Evolutionary conservation across 1,140 invertebrate genomes (phyloP).

Genomic region (Tetranychus cinnabarinus): DNA sequence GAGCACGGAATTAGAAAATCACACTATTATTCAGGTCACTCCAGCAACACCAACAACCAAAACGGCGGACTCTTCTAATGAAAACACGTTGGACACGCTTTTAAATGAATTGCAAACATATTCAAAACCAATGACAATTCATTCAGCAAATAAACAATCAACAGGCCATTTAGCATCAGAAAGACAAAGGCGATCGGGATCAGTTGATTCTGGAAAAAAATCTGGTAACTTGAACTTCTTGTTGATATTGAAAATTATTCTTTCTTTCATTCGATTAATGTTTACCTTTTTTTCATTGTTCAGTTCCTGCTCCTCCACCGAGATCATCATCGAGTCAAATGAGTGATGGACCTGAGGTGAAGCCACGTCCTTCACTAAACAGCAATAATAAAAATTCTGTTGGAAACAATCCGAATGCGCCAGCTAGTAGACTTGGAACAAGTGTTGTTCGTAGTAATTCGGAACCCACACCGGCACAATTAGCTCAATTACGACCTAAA

Average conservation of each 20-base stretch:
- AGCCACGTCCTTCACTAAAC: not conserved
- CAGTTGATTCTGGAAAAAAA: not conserved
- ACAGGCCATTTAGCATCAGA: not conserved
- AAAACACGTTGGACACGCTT: slow-evolving; percentile 84
- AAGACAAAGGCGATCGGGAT: not conserved
- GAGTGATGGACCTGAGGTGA: not conserved
- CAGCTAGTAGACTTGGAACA: not conserved
- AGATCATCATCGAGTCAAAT: slow-evolving; percentile 4
- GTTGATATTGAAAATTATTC: not conserved
- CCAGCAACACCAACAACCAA: slow-evolving; percentile 16
- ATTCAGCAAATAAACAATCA: not conserved
- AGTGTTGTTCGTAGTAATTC: slow-evolving; percentile 7
- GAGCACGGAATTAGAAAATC: not conserved
- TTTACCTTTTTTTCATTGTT: not conserved
- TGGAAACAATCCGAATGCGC: no score
- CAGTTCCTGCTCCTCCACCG: slow-evolving; percentile 3
- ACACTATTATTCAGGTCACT: slow-evolving; percentile 15
- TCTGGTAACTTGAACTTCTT: not conserved
- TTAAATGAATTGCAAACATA: slow-evolving; percentile 73
- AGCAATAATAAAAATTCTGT: not conserved
- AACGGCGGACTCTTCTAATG: slow-evolving; percentile 27
- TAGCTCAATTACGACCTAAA: not conserved
- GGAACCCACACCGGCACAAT: slow-evolving; percentile 2
- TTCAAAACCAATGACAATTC: slow-evolving; percentile 12
- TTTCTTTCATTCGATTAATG: not conserved